A percentile compares a stretch with the other conserved stretches of the same genome.
These are phyloP conservation scores for Myotis daubentonii DNA, from an alignment of 2,797 vertebrate species.

Conservation along the genomic window DNA sequence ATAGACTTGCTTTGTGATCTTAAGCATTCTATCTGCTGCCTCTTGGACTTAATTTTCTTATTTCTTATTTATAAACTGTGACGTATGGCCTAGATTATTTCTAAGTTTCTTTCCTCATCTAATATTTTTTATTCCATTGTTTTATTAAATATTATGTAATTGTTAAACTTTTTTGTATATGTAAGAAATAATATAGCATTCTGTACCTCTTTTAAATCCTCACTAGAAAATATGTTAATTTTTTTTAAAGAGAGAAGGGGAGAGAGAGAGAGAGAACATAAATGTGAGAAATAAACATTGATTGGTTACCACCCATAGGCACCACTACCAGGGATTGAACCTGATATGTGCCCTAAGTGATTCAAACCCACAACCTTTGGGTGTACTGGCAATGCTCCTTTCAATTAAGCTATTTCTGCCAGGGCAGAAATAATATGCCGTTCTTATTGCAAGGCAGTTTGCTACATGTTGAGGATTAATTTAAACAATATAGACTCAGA, in stretches of 20 bases:
- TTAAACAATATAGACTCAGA: background rate
- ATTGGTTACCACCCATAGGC: background rate
- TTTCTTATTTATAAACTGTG: background rate
- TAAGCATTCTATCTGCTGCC: background rate
- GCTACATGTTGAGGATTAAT: background rate
- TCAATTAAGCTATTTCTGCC: background rate
- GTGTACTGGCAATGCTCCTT: background rate
- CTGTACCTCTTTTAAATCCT: background rate
- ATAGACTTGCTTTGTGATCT: background rate
- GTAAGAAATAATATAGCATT: background rate
- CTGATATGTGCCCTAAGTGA: background rate
- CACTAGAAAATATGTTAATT: background rate
- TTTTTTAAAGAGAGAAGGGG: background rate
- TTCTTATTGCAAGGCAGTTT: background rate
- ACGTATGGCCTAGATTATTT: background rate
- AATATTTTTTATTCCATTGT: background rate
- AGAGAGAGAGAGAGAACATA: background rate
- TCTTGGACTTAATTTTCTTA: background rate
- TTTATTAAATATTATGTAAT: background rate
- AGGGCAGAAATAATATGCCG: background rate
- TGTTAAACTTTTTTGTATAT: background rate
- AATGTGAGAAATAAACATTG: background rate
- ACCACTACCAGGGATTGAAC: background rate
- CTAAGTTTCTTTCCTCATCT: background rate
- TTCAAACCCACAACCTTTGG: too few relatives aligned